Evolutionary conservation across 2,888 invertebrate genomes (phyloP), one percentile per base, ranked within the genome.

Genomic region (Aradus depressus): DNA sequence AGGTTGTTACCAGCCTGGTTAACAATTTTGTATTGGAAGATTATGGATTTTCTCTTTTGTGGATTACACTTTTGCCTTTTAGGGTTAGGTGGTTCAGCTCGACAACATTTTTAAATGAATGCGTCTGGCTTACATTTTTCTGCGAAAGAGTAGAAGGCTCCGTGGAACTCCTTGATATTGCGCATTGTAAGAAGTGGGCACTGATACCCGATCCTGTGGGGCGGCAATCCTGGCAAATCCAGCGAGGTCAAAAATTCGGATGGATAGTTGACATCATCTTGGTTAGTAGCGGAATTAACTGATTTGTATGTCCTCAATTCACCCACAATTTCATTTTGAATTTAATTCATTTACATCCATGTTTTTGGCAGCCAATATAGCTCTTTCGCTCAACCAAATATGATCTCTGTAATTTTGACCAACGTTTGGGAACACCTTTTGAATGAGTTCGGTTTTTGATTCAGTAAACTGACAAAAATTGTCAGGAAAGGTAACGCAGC

Each of bases 321-420:
- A 23, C 58, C 59, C n/a, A n/a, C n/a, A n/a, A n/a, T n/a, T n/a
- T n/a, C n/a, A n/a, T n/a, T n/a, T n/a, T n/a, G n/a, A 61, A 56
- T 65, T 65, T 21, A 61, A 23, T 55, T 62, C 57, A 58, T 64
- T 59, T 39, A 64, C 63, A 52, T 56, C 50, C 19, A 38, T 61
- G 56, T 66, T 66, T 58, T 65, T 63, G 51, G 63, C 62, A 51
- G 62, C 61, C 26, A 63, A 60, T 62, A 64, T 63, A 58, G 56
- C 62, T 60, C 60, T 58, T 57, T 63, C 60, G 60, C 49, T 50
- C 50, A 52, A 47, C 53, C 53, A 64, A 51, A 43, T 52, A 55
- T 58, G 56, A 55, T 64, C 58, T 55, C 56, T 59, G 55, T 59
- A 60, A 53, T 63, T 63, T 44, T 49, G 47, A 54, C 51, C 32